These are phyloP conservation scores for Pantelozetes paolii DNA, from an alignment of 2,888 invertebrate genomes.

Conservation along the genomic window DNA sequence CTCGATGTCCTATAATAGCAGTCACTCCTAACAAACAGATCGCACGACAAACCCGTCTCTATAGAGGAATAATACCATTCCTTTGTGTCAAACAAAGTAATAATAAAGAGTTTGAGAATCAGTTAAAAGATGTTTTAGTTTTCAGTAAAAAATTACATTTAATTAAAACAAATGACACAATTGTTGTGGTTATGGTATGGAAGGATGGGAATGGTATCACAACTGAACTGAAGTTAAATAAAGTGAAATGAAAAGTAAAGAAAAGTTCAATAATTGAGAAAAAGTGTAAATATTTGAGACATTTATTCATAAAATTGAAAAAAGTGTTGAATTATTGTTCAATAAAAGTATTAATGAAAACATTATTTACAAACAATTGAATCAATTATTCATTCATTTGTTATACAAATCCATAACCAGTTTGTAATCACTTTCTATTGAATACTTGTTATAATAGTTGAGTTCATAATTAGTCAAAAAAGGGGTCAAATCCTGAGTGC, in stretches of 20 bases:
- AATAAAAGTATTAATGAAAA: too few relatives aligned
- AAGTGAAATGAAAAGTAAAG: too few relatives aligned
- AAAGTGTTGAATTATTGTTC: too few relatives aligned
- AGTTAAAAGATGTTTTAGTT: conserved; percentile 74
- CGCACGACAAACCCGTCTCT: conserved; percentile 85
- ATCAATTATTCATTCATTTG: not conserved
- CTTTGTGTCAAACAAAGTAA: conserved; percentile 55
- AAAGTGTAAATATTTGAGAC: too few relatives aligned
- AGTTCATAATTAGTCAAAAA: conserved; percentile 25
- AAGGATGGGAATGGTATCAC: too few relatives aligned
- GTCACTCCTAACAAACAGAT: conserved; percentile 78
- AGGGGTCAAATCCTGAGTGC: conserved; percentile 31
- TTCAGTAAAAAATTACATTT: conserved; percentile 83
- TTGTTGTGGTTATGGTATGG: conserved; percentile 95
- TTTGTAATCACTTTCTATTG: conserved; percentile 1
- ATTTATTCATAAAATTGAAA: too few relatives aligned
- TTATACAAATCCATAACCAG: not conserved
- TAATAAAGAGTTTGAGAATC: conserved; percentile 52
- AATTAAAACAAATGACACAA: conserved; percentile 75
- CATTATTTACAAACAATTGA: too few relatives aligned
- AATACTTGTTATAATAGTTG: not conserved
- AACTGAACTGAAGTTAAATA: too few relatives aligned
- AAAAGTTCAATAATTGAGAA: too few relatives aligned
- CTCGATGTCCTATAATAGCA: conserved; percentile 88
- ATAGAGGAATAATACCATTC: conserved; percentile 83